These are phyloP conservation scores for Aquatica leii DNA, from an alignment of 2,888 invertebrate genomes.

Conservation along the genomic window DNA sequence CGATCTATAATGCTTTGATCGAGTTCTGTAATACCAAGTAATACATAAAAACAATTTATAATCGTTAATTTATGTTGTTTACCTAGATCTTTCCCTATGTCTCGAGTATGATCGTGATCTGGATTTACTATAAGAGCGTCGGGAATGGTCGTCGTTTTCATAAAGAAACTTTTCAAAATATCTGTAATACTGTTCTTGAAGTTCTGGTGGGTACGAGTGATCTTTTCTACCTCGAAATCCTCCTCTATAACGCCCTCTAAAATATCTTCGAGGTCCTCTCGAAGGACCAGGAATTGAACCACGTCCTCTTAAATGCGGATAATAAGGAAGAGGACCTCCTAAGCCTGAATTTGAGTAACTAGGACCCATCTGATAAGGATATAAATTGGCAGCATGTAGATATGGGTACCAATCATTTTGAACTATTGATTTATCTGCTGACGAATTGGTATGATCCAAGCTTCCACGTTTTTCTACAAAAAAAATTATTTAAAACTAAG, in stretches of 20 bases:
- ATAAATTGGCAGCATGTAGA: constrained; percentile 20
- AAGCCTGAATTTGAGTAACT: constrained; percentile 7
- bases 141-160: constrained; percentile 63
- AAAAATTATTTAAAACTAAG: not conserved
- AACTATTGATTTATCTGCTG: constrained; percentile 1
- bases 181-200: constrained; percentile 63
- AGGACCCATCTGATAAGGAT: constrained; percentile 24
- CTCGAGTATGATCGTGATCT: constrained; percentile 57
- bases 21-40: constrained; percentile 30
- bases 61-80: not conserved
- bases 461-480: constrained; percentile 1
- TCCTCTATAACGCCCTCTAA: constrained; percentile 52
- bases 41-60: not conserved
- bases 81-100: constrained; percentile 36
- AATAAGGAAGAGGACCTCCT: constrained; percentile 42
- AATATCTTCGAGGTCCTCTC: constrained; percentile 44
- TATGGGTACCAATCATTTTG: constrained; percentile 23
- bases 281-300: constrained; percentile 49
- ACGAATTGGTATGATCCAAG: not conserved
- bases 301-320: constrained; percentile 50
- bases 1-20: constrained; percentile 39
- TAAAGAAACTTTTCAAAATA: constrained; percentile 70
- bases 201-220: constrained; percentile 46
- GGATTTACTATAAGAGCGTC: constrained; percentile 58
- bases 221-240: constrained; percentile 46